Evolutionary conservation across 2,888 invertebrate species (phyloP), one percentile per base, ranked within the genome.

Genomic region (Drosophila ezoana): DNA sequence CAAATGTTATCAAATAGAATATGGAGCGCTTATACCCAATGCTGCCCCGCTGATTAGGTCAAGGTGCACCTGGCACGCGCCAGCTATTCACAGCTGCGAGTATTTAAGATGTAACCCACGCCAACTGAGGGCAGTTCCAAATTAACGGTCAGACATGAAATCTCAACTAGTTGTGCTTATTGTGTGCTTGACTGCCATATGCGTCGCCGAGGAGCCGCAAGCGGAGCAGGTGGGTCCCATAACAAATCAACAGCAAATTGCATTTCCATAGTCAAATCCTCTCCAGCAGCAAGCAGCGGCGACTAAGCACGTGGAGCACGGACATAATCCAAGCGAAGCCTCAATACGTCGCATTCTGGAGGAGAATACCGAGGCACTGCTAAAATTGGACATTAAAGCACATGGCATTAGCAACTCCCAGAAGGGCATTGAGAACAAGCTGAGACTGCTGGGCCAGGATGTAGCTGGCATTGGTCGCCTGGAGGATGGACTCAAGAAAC

Each of bases 351-450:
- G 35, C 6, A 45, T 72, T 16, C 47, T 79, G n/a, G 53, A 45
- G 13, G 48, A 56, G 14, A 73, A 70, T n/a, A 62, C 35, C 18
- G 41, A 64, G n/a, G 32, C 47, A 13, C 49, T 86, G 0, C 32
- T 40, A 0, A 35, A 35, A 4, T 32, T 82, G 13, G 54, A 75
- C 9, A 14, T n/a, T 0, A 64, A 67, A 9, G 52, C 52, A 0
- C n/a, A 23, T 9, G 41, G 28, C 18, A 40, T 83, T 1, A 58
- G 54, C 35, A 49, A 58, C 20, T 23, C 53, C 6, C 81, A 88
- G 16, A 76, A 80, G 48, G 78, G 68, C 13, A 73, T 88, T 44
- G 84, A 88, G 45, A 41, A 43, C 6, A 78, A 86, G 13, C 14
- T 88, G n/a, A 61, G 48, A 10, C 20, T 43, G 1, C 45, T 80